Base-by-base conservation (phyloP, 2,797 vertebrate genomes). In the Gobionotothen gibberifrons region DNA sequence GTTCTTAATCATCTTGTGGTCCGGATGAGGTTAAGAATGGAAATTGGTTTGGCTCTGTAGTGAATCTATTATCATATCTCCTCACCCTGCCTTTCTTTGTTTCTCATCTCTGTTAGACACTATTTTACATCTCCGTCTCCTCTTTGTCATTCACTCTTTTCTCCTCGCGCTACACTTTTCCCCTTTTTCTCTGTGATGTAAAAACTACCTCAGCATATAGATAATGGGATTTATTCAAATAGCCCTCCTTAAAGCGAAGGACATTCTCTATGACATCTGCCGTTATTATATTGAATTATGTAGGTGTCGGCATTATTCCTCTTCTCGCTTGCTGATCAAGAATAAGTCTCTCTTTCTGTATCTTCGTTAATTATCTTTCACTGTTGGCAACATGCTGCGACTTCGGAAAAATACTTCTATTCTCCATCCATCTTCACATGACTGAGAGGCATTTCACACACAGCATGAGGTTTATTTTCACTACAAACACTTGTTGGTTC, bases 211-310 rank as follows among this genome's bases (percentile, higher is more conserved):
- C 88, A 90, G 89, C 93, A 90, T 85, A 80, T 90, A 85, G 86
- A 89, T 92, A 91, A 93, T 90, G 76, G 78, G 85, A 88, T 92
- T 90, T 91, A 92, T 91, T 91, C 78, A 91, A 92, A 92, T 83
- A 69, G 60, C 54, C 52, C 78, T 80, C 65, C 83, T 77, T 74
- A 83, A 84, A 88, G 82, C 60, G 55, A 91, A 87, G 86, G 88
- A 85, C 84, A 69, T 79, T 82, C 78, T 75, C 72, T 63, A 5
- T 80, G 76, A 80, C 87, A 87, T 84, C 77, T 81, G 73, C 70
- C 51, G 65, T 85, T 78, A 68, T 84, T 82, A 72, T 39, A 75
- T 56, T 62, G 68, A 84, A 79, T 85, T 71, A 21, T 74, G 74
- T 74, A 46, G 76, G 46, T 78, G 76, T 82, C 69, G 74, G 71